Base-by-base conservation (phyloP, 2,888 invertebrate species). In the Meloe dianella region DNA sequence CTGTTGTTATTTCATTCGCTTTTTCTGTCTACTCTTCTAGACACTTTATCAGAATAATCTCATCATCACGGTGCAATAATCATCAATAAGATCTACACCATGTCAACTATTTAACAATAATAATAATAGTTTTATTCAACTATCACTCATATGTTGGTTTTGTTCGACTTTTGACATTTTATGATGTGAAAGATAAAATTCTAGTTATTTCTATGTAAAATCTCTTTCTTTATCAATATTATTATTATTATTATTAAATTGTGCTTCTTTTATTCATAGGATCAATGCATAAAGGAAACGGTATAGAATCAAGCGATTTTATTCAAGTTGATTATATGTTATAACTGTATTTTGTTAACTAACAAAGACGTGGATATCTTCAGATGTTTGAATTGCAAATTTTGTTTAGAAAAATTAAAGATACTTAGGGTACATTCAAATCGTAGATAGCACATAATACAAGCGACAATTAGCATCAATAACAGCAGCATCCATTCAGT, bases 51-150 rank as follows among this genome's bases (percentile, higher is more conserved):
- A 64, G 35, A 27, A 47, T 57, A 41, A 67, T 67, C 67, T 67
- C 67, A 67, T 67, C 67, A 67, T 67, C 67, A 64, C 67, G 67
- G 57, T 61, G 67, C 60, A 63, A 60, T 64, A 67, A 67, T 67
- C 67, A 57, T 67, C 64, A 64, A 63, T 67, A 54, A 58, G 67
- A 67, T 67, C 67, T 63, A 41, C 41, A n/a, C 41, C n/a, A 41
- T 17, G 41, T 41, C 41, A 17, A 41, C 41, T 7, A 41, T 41
- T 41, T 41, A 41, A 41, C 7, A 41, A 41, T 17, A 41, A 41
- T n/a, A 41, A 41, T 17, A 41, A 41, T 41, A 29, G 60, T 38
- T 64, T 66, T 67, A 67, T 67, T 67, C 67, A 67, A 20, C 60
- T 60, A 67, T 67, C 67, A 67, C 60, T 67, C 66, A 66, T 65